Conservation (phyloP, 2,888 invertebrate species). For the Branchellion lobata region DNA sequence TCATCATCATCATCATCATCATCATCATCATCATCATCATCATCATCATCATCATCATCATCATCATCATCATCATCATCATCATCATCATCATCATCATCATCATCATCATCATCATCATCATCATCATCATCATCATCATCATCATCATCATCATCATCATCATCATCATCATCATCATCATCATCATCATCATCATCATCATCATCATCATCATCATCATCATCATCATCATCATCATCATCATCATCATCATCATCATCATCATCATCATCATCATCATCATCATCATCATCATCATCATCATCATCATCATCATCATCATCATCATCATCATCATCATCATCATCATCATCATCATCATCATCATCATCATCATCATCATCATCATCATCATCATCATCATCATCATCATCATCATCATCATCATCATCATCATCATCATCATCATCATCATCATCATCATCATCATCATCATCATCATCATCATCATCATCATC, state of each 20-base stretch:
- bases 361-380: no score
- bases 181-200: conserved; percentile 15
- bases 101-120: conserved; percentile 14
- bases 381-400: no score
- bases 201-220: conserved; percentile 11
- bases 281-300: conserved; percentile 14
- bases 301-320: no score
- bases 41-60: conserved; percentile 11
- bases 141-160: no score
- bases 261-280: conserved; percentile 8
- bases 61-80: conserved; percentile 11
- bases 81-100: conserved; percentile 8
- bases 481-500: conserved; percentile 13
- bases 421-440: conserved; percentile 28
- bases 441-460: conserved; percentile 34
- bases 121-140: conserved; percentile 15
- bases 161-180: conserved; percentile 11
- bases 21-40: conserved; percentile 11
- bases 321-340: no score
- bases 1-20: conserved; percentile 15
- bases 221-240: conserved; percentile 11
- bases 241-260: conserved; percentile 11
- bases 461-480: conserved; percentile 22
- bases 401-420: conserved; percentile 12
- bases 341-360: no score